Base-by-base conservation (phyloP, 1,140 invertebrate species). In the Phortica variegata region DNA sequence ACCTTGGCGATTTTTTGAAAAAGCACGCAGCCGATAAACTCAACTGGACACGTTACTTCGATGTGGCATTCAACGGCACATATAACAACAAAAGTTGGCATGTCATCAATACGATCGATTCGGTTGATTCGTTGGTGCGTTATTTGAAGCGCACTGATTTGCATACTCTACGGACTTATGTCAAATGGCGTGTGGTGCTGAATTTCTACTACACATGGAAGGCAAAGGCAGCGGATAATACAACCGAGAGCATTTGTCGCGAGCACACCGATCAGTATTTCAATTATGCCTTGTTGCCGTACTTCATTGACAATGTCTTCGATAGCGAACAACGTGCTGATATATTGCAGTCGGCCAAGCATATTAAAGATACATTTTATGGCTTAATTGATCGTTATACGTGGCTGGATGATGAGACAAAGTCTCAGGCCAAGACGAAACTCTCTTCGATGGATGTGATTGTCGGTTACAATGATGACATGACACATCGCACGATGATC, bases 331-430 rank as follows among this genome's bases (percentile, higher is more conserved):
- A 47, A 2, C 53, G 70, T 0, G 63, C 66, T 0, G 71, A 73
- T 51, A 52, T 68, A 0, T 41, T 73, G 3, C 17, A 39, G 2
- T 41, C 73, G 4, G 65, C 71, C 2, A 56, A 54, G 39, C 43
- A 61, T 3, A 58, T 73, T 0, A 54, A 53, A 41, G 63, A 62
- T 3, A 68, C 63, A 0, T 73, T 73, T 45, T 68, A 68, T 21
- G 60, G 62, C 10, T 47, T 65, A 8, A 16, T 73, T 3, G 65
- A 61, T 13, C 54, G 65, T 8, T 60, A 73, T 12, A 55, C 31
- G 0, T 73, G 71, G 71, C 32, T 73, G 43, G 70, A 73, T 12
- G 70, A 73, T 2, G 63, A 73, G 7, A 73, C 71, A 0, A 56
- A 61, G 0, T 73, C 63, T 1, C 36, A 62, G 34, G 63, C 71